A percentile compares a stretch with the other conserved stretches of the same genome.
Conservation (phyloP, 2,113 vertebrate species). For the Rattus norvegicus region GRCr8 NC_086039.1:106271001-106271500, state of each 20-base stretch:
- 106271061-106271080: slow-evolving; percentile 7
- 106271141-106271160: neutral
- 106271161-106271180: too few relatives aligned
- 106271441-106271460: neutral
- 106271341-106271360: too few relatives aligned
- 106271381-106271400: neutral
- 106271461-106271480: neutral
- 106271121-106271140: neutral
- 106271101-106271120: neutral
- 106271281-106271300: too few relatives aligned
- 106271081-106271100: neutral
- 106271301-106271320: too few relatives aligned
- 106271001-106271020: neutral
- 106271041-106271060: neutral
- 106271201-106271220: neutral
- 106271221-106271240: too few relatives aligned
- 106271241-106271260: too few relatives aligned
- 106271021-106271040: neutral
- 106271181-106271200: too few relatives aligned
- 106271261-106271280: too few relatives aligned
- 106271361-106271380: neutral
- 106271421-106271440: neutral
- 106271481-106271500: neutral
- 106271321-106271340: too few relatives aligned
- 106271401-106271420: neutral